Evolutionary conservation across 2,888 invertebrate genomes (phyloP).

Genomic region (Pachycephus smyrnensis): DNA sequence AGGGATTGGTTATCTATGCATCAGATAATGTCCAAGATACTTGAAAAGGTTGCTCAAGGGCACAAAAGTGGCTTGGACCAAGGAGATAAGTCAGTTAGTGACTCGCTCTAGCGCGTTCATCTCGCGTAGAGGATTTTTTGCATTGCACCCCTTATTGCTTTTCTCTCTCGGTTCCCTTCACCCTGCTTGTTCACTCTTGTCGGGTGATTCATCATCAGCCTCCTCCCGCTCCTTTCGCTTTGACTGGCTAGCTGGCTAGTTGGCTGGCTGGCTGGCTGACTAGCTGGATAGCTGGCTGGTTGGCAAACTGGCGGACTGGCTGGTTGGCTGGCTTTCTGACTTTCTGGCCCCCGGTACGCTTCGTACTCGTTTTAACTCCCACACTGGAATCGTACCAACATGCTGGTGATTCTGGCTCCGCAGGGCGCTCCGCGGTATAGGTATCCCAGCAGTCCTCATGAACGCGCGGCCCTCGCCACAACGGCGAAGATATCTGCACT

Average conservation of each 20-base stretch:
- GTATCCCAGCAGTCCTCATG: slow-evolving; percentile 15
- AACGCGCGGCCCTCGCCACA: slow-evolving; percentile 19
- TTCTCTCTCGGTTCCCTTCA: slow-evolving; percentile 35
- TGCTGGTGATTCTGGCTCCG: slow-evolving; percentile 43
- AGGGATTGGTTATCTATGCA: neutral
- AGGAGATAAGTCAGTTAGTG: slow-evolving; percentile 63
- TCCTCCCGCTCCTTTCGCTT: slow-evolving; percentile 44
- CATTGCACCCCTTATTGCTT: slow-evolving; percentile 33
- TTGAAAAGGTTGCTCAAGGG: neutral
- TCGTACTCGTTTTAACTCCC: slow-evolving; percentile 48
- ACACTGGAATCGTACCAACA: slow-evolving; percentile 48
- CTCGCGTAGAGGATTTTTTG: slow-evolving; percentile 27
- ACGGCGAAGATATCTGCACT: slow-evolving; percentile 28
- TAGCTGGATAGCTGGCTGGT: slow-evolving; percentile 27
- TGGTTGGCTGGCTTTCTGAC: slow-evolving; percentile 28
- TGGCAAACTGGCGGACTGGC: slow-evolving; percentile 12
- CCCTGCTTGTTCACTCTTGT: slow-evolving; percentile 38
- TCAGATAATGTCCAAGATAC: neutral
- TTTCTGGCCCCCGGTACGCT: slow-evolving; percentile 28
- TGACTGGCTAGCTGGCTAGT: slow-evolving; percentile 30
- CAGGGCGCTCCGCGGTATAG: slow-evolving; percentile 36
- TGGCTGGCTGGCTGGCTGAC: slow-evolving; percentile 21
- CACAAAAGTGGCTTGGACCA: neutral
- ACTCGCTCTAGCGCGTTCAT: slow-evolving; percentile 63
- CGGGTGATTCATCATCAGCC: slow-evolving; percentile 60